Conservation (phyloP, 2,888 invertebrate species). For the Oxycera nigricornis region DNA sequence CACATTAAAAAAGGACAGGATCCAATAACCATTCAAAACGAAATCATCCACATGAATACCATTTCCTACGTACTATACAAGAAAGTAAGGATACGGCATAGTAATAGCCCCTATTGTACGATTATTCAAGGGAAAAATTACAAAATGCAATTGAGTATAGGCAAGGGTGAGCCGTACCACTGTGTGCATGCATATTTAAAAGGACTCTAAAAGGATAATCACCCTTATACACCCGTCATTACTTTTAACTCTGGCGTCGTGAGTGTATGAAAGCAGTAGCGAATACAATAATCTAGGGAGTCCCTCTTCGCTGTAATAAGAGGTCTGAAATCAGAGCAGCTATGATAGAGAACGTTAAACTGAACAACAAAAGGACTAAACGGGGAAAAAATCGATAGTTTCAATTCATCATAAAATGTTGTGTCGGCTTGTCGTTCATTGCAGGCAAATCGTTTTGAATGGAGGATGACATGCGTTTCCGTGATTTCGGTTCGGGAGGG, state of each 20-base stretch:
- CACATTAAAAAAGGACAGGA: conserved; percentile 18
- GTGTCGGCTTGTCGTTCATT: not conserved
- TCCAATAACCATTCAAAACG: not conserved
- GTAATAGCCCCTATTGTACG: not conserved
- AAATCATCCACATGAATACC: not conserved
- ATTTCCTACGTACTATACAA: not conserved
- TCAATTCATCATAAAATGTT: conserved; percentile 7
- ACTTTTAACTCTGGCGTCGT: conserved; percentile 15
- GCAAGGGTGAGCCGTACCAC: conserved; percentile 12
- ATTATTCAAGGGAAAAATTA: conserved; percentile 9
- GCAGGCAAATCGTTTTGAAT: not conserved
- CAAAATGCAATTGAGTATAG: conserved; percentile 24
- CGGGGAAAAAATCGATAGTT: conserved; percentile 29
- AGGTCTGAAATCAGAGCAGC: conserved; percentile 9
- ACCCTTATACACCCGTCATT: conserved; percentile 37
- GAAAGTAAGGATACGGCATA: not conserved
- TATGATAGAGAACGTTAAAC: conserved; percentile 35
- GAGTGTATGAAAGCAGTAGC: not conserved
- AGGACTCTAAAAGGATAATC: conserved; percentile 33
- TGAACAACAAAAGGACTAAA: conserved; percentile 34
- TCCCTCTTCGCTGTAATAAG: conserved; percentile 29
- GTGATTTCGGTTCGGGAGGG: conserved; percentile 8
- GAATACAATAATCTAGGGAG: not conserved
- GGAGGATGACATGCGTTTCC: not conserved
- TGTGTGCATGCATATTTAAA: conserved; percentile 19